Evolutionary conservation across 2,888 invertebrate genomes (phyloP), one percentile per base, ranked within the genome.

Genomic region (Aquatica leii): DNA sequence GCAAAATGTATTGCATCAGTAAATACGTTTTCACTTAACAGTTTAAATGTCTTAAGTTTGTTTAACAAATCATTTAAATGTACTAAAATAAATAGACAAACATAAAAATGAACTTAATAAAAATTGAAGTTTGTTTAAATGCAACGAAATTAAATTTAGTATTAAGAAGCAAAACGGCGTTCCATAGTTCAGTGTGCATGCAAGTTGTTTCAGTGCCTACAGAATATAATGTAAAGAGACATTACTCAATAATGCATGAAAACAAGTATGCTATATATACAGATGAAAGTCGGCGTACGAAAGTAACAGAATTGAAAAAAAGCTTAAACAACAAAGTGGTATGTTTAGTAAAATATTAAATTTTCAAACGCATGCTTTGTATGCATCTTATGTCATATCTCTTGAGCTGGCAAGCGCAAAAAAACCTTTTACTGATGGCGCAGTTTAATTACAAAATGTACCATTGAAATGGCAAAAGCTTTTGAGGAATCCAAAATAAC

Each of bases 241-340:
- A 37, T 37, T 37, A 11, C 37, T 37, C 37, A 37, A 37, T 11
- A 37, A 37, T 37, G 37, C 37, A 37, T 37, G 37, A 37, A 37
- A 37, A 37, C 11, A 37, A 37, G 37, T 37, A 37, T 37, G 37
- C 37, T 37, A 37, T 2, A 37, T 37, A 37, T 11, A 37, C 11
- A 37, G 37, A 37, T 37, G 11, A 37, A 37, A 37, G 37, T n/a
- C 37, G 11, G 37, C 37, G 37, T 11, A 12, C 2, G 4, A 5
- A 5, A 37, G 37, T 37, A 5, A 11, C 37, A 37, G 37, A 37
- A 5, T 37, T 37, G 37, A 37, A 37, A 11, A 31, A 31, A 37
- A 12, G 37, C 4, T 37, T 12, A 37, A 37, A 37, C 37, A 37
- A n/a, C 37, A 37, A 37, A 37, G 2, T 12, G n/a, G 37, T 11